These are phyloP conservation scores for Tamandua tetradactyla DNA, from an alignment of 2,797 vertebrate genomes.

Conservation along the genomic window DNA sequence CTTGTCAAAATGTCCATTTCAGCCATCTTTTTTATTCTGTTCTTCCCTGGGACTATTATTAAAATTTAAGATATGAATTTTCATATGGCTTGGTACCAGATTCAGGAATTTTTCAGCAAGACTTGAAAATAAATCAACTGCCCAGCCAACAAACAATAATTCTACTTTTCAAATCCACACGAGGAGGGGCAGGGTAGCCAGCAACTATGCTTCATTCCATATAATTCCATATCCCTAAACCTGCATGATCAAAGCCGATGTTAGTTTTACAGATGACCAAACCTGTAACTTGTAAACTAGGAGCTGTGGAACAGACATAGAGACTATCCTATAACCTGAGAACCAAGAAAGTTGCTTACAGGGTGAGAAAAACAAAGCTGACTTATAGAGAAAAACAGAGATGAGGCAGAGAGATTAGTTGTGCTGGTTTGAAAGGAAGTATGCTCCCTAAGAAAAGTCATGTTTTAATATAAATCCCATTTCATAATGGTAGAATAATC, in stretches of 20 bases:
- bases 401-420: neutral
- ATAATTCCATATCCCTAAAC: neutral
- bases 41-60: neutral
- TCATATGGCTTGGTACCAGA: conserved; percentile 1
- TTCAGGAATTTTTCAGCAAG: conserved; percentile 35
- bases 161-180: conserved; percentile 5
- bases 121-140: conserved; percentile 2
- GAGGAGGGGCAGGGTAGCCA: neutral
- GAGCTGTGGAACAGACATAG: neutral
- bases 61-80: conserved; percentile 1
- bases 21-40: neutral
- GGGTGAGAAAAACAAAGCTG: neutral
- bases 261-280: neutral
- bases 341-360: conserved; percentile 23
- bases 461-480: too few species aligned
- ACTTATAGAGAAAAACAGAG: neutral
- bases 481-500: too few species aligned
- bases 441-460: too few species aligned
- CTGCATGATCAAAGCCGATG: conserved; percentile 40
- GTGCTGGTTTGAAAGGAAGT: too few species aligned
- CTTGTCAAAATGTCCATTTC: neutral
- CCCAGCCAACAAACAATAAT: neutral
- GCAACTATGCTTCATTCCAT: neutral
- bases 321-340: neutral
- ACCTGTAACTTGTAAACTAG: neutral